Conservation (phyloP, 1,140 invertebrate species). For the Leguminivora glycinivorella region DNA sequence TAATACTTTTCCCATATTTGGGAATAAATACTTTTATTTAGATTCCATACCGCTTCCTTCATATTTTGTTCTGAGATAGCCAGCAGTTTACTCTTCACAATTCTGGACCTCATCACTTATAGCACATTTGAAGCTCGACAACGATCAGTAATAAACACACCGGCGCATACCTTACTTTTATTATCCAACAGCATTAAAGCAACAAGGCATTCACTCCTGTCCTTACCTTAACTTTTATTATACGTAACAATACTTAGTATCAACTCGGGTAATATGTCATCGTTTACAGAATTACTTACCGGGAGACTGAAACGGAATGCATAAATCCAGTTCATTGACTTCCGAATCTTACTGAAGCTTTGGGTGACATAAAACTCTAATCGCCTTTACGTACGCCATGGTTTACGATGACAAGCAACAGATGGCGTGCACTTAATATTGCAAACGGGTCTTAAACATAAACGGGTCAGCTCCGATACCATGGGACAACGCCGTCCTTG, state of each 20-base stretch:
- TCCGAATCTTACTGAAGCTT: not conserved
- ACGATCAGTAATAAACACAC: slow-evolving; percentile 29
- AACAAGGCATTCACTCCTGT: slow-evolving; percentile 31
- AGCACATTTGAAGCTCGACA: slow-evolving; percentile 38
- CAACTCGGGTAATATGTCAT: not conserved
- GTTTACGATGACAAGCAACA: too few species aligned
- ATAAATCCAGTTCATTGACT: not conserved
- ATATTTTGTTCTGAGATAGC: not conserved
- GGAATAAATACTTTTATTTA: too few species aligned
- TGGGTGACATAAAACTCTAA: too few species aligned
- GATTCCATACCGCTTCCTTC: too few species aligned
- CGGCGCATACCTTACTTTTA: slow-evolving; percentile 9
- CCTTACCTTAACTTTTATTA: slow-evolving; percentile 14
- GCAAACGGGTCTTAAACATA: too few species aligned
- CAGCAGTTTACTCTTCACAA: not conserved
- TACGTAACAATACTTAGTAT: slow-evolving; percentile 11
- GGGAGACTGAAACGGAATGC: not conserved
- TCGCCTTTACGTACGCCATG: too few species aligned
- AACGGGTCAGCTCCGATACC: too few species aligned
- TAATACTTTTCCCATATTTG: too few species aligned
- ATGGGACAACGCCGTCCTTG: too few species aligned
- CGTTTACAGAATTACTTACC: slow-evolving; percentile 4
- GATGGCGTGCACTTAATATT: too few species aligned
- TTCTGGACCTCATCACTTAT: not conserved
- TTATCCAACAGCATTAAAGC: slow-evolving; percentile 23